Evolutionary conservation across 1,140 invertebrate genomes (phyloP).

Genomic region (Metopolophium dirhodum): DNA sequence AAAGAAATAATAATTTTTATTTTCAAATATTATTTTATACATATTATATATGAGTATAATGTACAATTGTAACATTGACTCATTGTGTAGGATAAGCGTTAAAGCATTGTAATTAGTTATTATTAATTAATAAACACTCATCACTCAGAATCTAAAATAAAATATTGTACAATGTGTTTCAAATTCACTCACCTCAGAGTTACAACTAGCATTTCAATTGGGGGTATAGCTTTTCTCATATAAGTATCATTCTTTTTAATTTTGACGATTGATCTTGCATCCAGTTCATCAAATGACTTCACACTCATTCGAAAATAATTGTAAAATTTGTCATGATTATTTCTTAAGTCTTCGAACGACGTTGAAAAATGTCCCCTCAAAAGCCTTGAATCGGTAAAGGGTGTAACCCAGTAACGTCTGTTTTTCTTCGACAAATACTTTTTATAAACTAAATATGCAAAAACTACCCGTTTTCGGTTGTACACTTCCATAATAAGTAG

Average conservation of each 20-base stretch:
- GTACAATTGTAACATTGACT: constrained; percentile 10
- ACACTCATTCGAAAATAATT: constrained; percentile 27
- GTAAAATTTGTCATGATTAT: constrained; percentile 19
- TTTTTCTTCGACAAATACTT: too few relatives aligned
- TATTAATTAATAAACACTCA: constrained; percentile 22
- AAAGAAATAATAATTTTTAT: constrained; percentile 8
- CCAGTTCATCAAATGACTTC: constrained; percentile 34
- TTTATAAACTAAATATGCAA: too few relatives aligned
- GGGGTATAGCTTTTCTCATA: constrained; percentile 17
- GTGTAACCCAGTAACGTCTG: too few relatives aligned
- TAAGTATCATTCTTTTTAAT: constrained; percentile 34
- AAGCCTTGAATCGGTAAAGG: too few relatives aligned
- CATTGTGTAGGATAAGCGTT: background rate
- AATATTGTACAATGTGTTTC: background rate
- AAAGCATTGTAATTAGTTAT: constrained; percentile 3
- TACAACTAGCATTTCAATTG: background rate
- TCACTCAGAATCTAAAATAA: constrained; percentile 4
- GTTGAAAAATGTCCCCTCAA: too few relatives aligned
- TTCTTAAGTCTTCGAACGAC: background rate
- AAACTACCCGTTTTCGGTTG: too few relatives aligned
- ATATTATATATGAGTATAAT: constrained; percentile 12
- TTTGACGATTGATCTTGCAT: background rate
- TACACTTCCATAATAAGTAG: too few relatives aligned
- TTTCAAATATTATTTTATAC: constrained; percentile 25
- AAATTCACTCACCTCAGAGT: constrained; percentile 2